Percentiles rank a stretch among this genome's conserved stretches.
Evolutionary conservation across 2,797 vertebrate species (phyloP).

Genomic region (Eulemur coronatus): DNA sequence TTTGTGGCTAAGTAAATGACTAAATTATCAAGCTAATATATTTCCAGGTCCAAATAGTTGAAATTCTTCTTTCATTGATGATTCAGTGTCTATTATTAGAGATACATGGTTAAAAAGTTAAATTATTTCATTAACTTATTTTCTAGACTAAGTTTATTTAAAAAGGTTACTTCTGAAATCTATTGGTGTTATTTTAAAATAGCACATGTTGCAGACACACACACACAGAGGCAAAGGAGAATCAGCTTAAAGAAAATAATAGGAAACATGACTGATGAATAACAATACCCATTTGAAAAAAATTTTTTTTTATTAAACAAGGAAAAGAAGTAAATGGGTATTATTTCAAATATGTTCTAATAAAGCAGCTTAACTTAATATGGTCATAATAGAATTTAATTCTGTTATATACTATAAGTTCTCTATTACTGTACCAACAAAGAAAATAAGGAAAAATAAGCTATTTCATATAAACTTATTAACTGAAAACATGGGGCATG

Average conservation of each 20-base stretch:
- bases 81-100: background rate
- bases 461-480: background rate
- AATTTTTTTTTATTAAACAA: background rate
- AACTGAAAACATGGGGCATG: background rate
- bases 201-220: background rate
- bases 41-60: background rate
- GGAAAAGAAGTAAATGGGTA: background rate
- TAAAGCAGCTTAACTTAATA: background rate
- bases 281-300: background rate
- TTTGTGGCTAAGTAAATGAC: background rate
- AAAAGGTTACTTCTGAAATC: conserved; percentile 34
- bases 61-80: conserved; percentile 11
- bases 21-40: background rate
- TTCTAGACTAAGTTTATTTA: conserved; percentile 21
- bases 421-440: background rate
- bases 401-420: background rate
- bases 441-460: background rate
- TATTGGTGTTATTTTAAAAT: background rate
- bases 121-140: conserved; percentile 10
- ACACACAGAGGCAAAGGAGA: background rate
- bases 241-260: background rate
- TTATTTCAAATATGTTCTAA: background rate
- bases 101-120: background rate
- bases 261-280: background rate
- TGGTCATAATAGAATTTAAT: background rate